phyloP scores from a whole-genome alignment of 2,113 vertebrate species.

The Pycnonotus jocosus region DNA sequence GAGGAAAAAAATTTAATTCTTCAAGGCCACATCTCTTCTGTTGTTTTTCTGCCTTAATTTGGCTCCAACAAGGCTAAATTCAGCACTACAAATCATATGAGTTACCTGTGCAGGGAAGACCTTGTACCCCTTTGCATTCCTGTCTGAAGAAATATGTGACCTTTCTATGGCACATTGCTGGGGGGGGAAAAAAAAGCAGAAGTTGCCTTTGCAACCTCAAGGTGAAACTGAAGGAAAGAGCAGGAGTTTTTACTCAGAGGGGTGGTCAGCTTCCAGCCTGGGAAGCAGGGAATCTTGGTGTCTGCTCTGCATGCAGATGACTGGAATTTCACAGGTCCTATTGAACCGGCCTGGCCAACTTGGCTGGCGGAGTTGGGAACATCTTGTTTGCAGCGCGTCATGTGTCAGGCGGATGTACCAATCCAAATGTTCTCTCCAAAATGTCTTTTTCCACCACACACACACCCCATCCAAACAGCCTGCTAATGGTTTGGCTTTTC shows the following conservation, averaged over 20 bases:
- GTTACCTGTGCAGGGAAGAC: not conserved
- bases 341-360: not conserved
- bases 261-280: not conserved
- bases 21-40: not conserved
- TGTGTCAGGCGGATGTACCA: not conserved
- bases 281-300: not conserved
- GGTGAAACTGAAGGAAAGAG: not conserved
- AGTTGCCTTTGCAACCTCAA: not conserved
- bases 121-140: not conserved
- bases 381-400: not conserved
- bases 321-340: not conserved
- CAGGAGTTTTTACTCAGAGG: not conserved
- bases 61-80: not conserved
- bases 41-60: not conserved
- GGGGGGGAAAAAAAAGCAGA: not conserved
- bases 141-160: not conserved
- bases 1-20: not conserved
- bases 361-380: not conserved
- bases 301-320: not conserved
- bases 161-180: not conserved
- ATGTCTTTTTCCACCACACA: not conserved
- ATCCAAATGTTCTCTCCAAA: not conserved
- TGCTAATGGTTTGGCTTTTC: conserved; percentile 24
- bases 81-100: not conserved
- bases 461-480: not conserved